phyloP scores from a whole-genome alignment of 92 coral and sea anemone species.

The Paramuricea clavata region DNA sequence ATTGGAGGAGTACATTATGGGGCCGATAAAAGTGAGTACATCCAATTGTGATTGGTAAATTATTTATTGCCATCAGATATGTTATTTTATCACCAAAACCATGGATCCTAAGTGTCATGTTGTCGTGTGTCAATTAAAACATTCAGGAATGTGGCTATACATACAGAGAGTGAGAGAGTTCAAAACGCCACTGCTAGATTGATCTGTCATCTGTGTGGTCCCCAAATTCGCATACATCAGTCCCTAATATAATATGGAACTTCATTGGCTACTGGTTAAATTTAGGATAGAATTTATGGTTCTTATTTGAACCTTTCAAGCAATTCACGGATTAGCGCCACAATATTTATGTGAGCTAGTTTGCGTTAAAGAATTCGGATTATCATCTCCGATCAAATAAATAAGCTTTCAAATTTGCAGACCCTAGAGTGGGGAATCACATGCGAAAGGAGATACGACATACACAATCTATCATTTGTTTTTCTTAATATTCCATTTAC shows the following conservation, averaged over 20 bases:
- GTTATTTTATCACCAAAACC: no score
- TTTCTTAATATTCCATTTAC: no score
- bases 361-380: background rate
- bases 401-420: background rate
- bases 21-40: conserved; percentile 82
- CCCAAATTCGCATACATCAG: background rate
- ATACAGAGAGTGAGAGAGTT: no score
- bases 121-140: no score
- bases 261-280: background rate
- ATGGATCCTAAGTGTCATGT: no score
- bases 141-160: no score
- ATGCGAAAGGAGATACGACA: background rate
- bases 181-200: background rate
- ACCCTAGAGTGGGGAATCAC: background rate
- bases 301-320: background rate
- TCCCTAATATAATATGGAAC: background rate
- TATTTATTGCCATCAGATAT: no score
- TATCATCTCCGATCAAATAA: background rate
- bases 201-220: background rate
- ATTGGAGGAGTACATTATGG: conserved; percentile 98
- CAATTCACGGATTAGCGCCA: background rate
- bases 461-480: background rate
- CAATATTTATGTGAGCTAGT: background rate
- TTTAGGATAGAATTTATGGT: background rate
- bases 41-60: no score